Evolutionary conservation across 2,888 invertebrate species (phyloP).

Genomic region (Abscondita cerata): DNA sequence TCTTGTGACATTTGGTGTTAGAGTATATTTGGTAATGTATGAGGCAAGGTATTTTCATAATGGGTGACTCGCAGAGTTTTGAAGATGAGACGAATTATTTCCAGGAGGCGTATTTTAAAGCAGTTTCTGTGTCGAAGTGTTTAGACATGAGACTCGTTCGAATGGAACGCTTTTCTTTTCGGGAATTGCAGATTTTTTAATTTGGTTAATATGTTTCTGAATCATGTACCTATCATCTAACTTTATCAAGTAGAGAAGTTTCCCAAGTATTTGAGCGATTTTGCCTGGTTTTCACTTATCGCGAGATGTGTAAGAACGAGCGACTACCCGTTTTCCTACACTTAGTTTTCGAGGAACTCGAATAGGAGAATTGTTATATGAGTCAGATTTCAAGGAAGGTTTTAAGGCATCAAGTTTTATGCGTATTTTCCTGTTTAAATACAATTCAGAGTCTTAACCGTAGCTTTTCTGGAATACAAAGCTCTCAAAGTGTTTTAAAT

Average conservation of each 20-base stretch:
- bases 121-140: neutral
- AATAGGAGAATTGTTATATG: neutral
- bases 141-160: neutral
- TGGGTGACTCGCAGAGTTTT: neutral
- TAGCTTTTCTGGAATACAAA: too few relatives aligned
- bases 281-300: neutral
- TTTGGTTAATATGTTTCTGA: conserved; percentile 1
- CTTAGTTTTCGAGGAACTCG: neutral
- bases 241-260: neutral
- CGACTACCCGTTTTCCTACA: neutral
- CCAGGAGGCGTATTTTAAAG: neutral
- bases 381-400: neutral
- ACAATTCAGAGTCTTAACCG: neutral
- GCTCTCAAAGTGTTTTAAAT: too few relatives aligned
- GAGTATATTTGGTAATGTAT: too few relatives aligned
- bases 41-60: too few relatives aligned
- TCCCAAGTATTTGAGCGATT: neutral
- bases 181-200: neutral
- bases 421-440: conserved; percentile 1
- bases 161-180: neutral
- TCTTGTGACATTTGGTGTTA: too few relatives aligned
- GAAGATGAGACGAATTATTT: neutral
- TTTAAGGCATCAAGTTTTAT: neutral
- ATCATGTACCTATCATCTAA: neutral
- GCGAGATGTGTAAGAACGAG: neutral